A percentile compares a stretch with the other conserved stretches of the same genome.
Evolutionary conservation across 2,113 vertebrate genomes (phyloP).

Genomic region (Sinosuthora webbiana): DNA sequence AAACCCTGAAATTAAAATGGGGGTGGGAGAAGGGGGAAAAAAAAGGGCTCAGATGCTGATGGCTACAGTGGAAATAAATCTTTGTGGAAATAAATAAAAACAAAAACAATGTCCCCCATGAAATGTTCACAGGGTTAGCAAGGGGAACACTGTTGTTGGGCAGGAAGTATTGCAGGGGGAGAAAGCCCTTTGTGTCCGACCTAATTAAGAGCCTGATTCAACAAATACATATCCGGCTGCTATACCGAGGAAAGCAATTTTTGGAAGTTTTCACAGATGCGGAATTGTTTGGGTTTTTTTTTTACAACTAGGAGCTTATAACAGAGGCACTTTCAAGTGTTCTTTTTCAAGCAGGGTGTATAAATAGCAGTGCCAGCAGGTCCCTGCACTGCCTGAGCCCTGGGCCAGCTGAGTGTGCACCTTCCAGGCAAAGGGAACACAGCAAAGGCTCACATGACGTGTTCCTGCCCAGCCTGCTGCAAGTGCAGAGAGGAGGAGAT

Average conservation of each 20-base stretch:
- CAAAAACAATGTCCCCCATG: background rate
- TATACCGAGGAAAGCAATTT: slow-evolving; percentile 29
- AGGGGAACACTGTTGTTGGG: background rate
- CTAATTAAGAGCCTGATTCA: slow-evolving; percentile 53
- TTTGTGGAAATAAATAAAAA: background rate
- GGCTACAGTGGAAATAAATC: background rate
- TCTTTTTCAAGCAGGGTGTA: background rate
- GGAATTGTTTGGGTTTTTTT: background rate
- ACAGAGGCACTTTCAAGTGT: background rate
- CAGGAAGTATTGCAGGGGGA: background rate
- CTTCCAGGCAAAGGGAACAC: background rate
- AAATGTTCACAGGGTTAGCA: background rate
- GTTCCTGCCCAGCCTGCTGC: background rate
- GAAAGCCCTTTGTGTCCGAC: slow-evolving; percentile 25
- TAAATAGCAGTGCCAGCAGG: slow-evolving; percentile 35
- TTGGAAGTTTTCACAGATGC: slow-evolving; percentile 5
- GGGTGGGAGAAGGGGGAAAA: background rate
- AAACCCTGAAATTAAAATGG: background rate
- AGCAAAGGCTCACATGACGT: fast-evolving
- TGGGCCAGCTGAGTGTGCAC: background rate
- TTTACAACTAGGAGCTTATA: background rate
- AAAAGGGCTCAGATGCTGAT: background rate
- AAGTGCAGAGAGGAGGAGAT: background rate
- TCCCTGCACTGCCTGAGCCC: background rate
- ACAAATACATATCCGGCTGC: slow-evolving; percentile 56